Percentiles rank a stretch among this genome's conserved stretches.
Conservation (phyloP, 2,113 vertebrate genomes). For the Poeciliopsis prolifica region DNA sequence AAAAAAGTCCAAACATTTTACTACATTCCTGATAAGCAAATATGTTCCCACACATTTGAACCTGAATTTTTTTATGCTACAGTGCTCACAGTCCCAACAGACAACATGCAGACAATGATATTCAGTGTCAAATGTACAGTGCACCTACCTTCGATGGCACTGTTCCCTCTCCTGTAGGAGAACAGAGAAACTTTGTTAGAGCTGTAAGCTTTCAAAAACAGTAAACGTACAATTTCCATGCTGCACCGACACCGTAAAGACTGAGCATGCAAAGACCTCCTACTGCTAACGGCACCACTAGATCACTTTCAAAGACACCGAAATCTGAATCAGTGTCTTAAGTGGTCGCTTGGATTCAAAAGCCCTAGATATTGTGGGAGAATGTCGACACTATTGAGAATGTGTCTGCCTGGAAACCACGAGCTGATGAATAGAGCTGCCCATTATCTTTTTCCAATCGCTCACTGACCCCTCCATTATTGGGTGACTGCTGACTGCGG, state of each 20-base stretch:
- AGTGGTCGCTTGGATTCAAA: constrained; percentile 65
- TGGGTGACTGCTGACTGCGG: constrained; percentile 72
- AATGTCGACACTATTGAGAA: constrained; percentile 70
- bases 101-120: constrained; percentile 46
- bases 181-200: constrained; percentile 26
- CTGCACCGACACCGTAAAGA: neutral
- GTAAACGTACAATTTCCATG: constrained; percentile 3
- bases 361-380: constrained; percentile 65
- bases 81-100: neutral
- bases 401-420: constrained; percentile 61
- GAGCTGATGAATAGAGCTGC: constrained; percentile 71
- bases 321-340: constrained; percentile 65
- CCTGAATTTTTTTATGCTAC: neutral
- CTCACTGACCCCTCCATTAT: constrained; percentile 79
- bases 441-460: constrained; percentile 77
- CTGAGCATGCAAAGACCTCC: constrained; percentile 21
- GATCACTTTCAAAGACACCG: constrained; percentile 72
- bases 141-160: constrained; percentile 69
- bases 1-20: constrained; percentile 8
- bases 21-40: constrained; percentile 58
- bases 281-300: constrained; percentile 28
- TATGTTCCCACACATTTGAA: constrained; percentile 20
- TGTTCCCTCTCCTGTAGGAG: constrained; percentile 69
- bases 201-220: constrained; percentile 1
- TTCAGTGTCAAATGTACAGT: constrained; percentile 13